phyloP scores from a whole-genome alignment of 2,113 vertebrate species.

The Microcebus murinus region DNA sequence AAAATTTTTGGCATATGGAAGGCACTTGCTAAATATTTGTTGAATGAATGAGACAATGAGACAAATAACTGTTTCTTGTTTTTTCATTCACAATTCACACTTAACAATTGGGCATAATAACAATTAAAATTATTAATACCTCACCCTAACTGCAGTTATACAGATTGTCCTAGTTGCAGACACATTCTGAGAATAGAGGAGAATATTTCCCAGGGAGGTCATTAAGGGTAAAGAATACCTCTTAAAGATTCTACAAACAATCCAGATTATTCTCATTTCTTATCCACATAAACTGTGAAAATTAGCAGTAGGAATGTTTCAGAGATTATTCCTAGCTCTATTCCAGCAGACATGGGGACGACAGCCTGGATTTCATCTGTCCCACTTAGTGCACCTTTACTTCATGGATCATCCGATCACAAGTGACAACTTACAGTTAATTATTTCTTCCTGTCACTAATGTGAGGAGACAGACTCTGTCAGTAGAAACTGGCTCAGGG shows the following conservation, averaged over 20 bases:
- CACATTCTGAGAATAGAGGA: not conserved
- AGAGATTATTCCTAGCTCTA: not conserved
- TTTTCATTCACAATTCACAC: not conserved
- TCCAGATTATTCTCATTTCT: conserved; percentile 20
- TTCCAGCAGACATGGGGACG: not conserved
- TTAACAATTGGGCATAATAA: not conserved
- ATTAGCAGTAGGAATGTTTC: not conserved
- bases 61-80: not conserved
- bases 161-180: not conserved
- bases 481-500: conserved; percentile 72
- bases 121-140: not conserved
- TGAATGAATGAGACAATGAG: not conserved
- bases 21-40: not conserved
- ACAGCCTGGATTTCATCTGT: conserved; percentile 12
- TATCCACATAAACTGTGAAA: conserved; percentile 6
- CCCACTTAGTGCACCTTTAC: conserved; percentile 32
- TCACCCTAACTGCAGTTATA: not conserved
- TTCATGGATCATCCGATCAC: conserved; percentile 47
- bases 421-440: conserved; percentile 78
- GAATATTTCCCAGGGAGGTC: not conserved
- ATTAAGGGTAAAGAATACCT: not conserved
- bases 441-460: conserved; percentile 79
- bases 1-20: not conserved
- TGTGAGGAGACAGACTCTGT: conserved; percentile 80
- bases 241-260: not conserved